Evolutionary conservation across 2,797 vertebrate species (phyloP).

Genomic region (Cossypha dichroa): DNA sequence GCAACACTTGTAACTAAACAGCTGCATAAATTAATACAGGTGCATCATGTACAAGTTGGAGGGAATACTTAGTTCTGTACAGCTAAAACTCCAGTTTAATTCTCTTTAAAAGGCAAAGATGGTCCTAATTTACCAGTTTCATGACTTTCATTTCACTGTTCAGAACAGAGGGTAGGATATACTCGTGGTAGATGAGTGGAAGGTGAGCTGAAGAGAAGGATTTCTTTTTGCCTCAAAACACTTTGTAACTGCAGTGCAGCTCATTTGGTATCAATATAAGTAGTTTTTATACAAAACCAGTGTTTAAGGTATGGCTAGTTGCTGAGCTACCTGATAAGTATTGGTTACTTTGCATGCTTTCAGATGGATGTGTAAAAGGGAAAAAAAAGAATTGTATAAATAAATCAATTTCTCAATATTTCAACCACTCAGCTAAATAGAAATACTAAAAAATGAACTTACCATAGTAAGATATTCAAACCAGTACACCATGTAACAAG

Average conservation of each 20-base stretch:
- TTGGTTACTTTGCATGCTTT: neutral
- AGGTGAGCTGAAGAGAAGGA: neutral
- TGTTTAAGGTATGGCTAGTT: neutral
- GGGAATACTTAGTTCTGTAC: constrained; percentile 64
- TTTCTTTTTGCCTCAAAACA: neutral
- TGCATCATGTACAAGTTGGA: constrained; percentile 57
- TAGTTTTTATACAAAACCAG: neutral
- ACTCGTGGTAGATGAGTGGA: neutral
- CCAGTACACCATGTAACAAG: neutral
- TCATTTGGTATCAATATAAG: neutral
- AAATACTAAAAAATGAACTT: neutral
- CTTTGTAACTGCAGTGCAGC: neutral
- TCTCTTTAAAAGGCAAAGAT: constrained; percentile 54
- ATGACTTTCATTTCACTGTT: neutral
- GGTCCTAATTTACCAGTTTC: neutral
- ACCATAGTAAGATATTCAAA: neutral
- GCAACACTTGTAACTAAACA: constrained; percentile 73
- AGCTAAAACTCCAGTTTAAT: constrained; percentile 69
- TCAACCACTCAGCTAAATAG: neutral
- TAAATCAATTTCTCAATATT: neutral
- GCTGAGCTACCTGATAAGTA: neutral
- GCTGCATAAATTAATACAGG: constrained; percentile 68
- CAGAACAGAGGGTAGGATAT: neutral
- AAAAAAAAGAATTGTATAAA: neutral
- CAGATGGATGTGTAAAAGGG: neutral